Evolutionary conservation across 2,113 vertebrate genomes (phyloP).

Genomic region (Notiomystis cincta): DNA sequence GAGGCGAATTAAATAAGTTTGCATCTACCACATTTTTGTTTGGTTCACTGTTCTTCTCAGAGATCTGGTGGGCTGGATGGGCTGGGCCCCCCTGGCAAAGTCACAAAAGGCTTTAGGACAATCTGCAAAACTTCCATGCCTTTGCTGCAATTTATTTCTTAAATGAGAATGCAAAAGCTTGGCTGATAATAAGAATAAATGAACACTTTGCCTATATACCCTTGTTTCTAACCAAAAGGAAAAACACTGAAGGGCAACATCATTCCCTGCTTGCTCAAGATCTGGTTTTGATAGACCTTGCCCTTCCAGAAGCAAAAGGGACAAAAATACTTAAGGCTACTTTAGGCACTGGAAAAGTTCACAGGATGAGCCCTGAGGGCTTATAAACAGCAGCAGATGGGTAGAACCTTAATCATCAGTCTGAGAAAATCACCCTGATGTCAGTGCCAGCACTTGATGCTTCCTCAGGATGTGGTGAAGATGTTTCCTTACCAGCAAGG

Average conservation of each 20-base stretch:
- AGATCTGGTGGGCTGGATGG: not conserved
- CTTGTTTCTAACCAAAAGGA: not conserved
- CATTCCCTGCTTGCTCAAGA: not conserved
- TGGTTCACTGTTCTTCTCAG: not conserved
- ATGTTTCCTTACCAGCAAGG: not conserved
- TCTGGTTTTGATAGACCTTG: not conserved
- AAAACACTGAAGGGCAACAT: not conserved
- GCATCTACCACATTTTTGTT: not conserved
- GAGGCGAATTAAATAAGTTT: not conserved
- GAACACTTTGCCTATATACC: not conserved
- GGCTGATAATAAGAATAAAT: not conserved
- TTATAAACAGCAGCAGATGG: constrained; percentile 6
- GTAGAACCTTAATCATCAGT: not conserved
- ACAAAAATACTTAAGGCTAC: not conserved
- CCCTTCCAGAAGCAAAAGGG: not conserved
- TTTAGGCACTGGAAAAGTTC: not conserved
- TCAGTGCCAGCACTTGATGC: not conserved
- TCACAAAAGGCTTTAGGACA: not conserved
- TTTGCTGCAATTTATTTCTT: not conserved
- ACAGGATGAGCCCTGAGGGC: not conserved
- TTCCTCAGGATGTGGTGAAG: not conserved
- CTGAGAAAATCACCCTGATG: constrained; percentile 15
- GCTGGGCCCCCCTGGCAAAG: not conserved
- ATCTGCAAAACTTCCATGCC: not conserved
- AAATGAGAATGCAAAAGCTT: not conserved